A percentile compares a stretch with the other conserved stretches of the same genome.
These are phyloP conservation scores for Atherinomorus stipes DNA, from an alignment of 2,113 vertebrate genomes.

Conservation along the genomic window DNA sequence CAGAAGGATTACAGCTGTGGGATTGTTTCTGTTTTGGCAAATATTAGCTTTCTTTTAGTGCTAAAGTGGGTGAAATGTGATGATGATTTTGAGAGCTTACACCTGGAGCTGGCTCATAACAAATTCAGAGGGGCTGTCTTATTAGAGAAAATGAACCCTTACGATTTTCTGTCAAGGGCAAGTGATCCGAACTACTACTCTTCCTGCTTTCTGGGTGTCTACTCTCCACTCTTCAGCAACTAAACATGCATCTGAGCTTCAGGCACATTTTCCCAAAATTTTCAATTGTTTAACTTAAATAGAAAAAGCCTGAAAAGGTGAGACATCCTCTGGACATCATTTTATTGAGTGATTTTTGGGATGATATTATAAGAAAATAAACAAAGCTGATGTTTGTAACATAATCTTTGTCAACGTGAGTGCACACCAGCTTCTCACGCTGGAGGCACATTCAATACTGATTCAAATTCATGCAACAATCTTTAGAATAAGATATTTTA, in stretches of 20 bases:
- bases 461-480: not conserved
- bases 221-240: not conserved
- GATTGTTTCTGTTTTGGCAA: conserved; percentile 33
- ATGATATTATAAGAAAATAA: too few species aligned
- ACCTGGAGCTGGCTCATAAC: conserved; percentile 35
- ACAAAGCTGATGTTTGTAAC: too few species aligned
- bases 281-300: not conserved
- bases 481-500: not conserved
- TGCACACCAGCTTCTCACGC: too few species aligned
- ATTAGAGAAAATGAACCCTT: conserved; percentile 25
- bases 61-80: conserved; percentile 21
- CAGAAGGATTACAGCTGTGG: conserved; percentile 7
- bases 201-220: not conserved
- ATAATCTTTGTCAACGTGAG: too few species aligned
- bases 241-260: not conserved
- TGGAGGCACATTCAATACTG: too few species aligned
- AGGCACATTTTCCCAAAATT: not conserved
- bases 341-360: too few species aligned
- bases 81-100: conserved; percentile 34
- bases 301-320: not conserved
- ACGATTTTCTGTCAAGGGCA: conserved; percentile 18
- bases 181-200: not conserved
- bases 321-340: too few species aligned
- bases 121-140: conserved; percentile 41
- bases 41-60: conserved; percentile 20